A percentile compares a stretch with the other conserved stretches of the same genome.
These are phyloP conservation scores for Silurus asotus DNA, from an alignment of 2,113 vertebrate genomes.

Conservation along the genomic window DNA sequence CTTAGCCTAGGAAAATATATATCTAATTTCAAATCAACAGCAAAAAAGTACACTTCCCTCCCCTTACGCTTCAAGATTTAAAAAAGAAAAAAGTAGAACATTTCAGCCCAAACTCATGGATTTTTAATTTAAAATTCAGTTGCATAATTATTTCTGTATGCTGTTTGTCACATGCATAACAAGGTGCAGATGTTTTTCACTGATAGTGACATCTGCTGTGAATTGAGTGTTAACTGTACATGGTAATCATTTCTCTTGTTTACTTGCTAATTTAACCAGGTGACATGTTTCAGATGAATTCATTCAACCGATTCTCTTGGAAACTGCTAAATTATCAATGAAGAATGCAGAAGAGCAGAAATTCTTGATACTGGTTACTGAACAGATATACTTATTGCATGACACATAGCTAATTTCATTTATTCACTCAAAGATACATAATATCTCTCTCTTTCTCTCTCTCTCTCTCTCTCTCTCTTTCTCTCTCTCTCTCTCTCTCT, in stretches of 20 bases:
- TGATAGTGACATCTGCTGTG: conserved; percentile 23
- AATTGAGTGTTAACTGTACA: conserved; percentile 7
- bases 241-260: conserved; percentile 25
- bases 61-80: neutral
- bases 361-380: neutral
- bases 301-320: neutral
- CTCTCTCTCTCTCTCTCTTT: neutral
- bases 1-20: neutral
- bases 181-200: conserved; percentile 9
- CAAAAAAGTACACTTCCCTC: neutral
- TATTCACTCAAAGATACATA: neutral
- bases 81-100: neutral
- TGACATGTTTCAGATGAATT: conserved; percentile 16
- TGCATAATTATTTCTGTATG: conserved; percentile 4
- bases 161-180: conserved; percentile 16
- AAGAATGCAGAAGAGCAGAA: neutral
- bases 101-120: neutral
- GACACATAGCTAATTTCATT: neutral
- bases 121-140: neutral
- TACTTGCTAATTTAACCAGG: conserved; percentile 16
- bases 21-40: neutral
- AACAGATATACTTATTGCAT: neutral
- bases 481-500: neutral
- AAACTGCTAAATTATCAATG: neutral
- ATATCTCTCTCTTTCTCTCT: neutral